phyloP scores from a whole-genome alignment of 2,888 invertebrate species.

The Macrophya alboannulata region DNA sequence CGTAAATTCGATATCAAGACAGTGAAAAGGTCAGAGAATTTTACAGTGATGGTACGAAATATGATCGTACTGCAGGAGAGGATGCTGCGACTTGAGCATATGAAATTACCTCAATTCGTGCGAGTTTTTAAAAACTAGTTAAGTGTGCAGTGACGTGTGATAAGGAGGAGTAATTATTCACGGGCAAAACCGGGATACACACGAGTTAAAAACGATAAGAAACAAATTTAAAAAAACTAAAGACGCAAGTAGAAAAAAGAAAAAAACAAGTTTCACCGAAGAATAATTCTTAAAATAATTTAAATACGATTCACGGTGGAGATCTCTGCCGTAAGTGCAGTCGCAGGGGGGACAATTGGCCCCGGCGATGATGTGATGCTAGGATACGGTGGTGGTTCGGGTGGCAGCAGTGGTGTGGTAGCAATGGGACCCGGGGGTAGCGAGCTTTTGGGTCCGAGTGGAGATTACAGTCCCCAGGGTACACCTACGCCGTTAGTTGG shows the following conservation, averaged over 20 bases:
- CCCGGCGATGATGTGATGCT: slow-evolving; percentile 78
- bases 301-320: slow-evolving; percentile 70
- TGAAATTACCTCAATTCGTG: too few species aligned
- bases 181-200: too few species aligned
- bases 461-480: slow-evolving; percentile 84
- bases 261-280: neutral
- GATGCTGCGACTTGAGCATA: too few species aligned
- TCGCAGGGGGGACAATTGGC: slow-evolving; percentile 70
- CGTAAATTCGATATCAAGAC: too few species aligned
- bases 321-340: slow-evolving; percentile 70
- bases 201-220: too few species aligned
- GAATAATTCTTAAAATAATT: too few species aligned
- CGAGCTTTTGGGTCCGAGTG: slow-evolving; percentile 97
- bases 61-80: too few species aligned
- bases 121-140: too few species aligned
- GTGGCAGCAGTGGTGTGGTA: slow-evolving; percentile 63
- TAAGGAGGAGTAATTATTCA: too few species aligned
- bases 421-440: slow-evolving; percentile 86
- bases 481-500: slow-evolving; percentile 74
- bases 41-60: too few species aligned
- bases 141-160: too few species aligned
- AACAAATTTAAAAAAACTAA: neutral
- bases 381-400: slow-evolving; percentile 76
- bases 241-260: neutral
- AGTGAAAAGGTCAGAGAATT: too few species aligned